Base-by-base conservation (phyloP, 64 coral and sea anemone species). In the Platygyra sinensis region DNA sequence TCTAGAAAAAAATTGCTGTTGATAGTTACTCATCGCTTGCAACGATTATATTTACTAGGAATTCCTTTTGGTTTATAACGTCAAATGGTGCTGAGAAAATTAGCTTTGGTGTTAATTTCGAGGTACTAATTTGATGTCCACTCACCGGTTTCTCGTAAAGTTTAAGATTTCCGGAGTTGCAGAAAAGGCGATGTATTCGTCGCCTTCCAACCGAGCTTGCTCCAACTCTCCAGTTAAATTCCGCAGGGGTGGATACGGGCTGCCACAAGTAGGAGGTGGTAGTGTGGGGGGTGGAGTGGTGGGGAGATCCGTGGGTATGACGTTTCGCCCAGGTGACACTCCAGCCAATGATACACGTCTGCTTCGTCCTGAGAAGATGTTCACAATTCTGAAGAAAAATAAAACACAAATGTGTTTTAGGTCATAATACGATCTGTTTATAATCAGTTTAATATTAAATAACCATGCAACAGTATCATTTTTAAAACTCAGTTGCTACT, bases 221-320 rank as follows among this genome's bases (percentile, higher is more conserved):
- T 89, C 62, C 1, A 3, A 1, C 82, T 74, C 60, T 86, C 64
- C 72, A 46, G 87, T 61, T 76, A 76, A 72, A 62, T 82, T n/a
- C 25, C 16, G 72, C 52, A 82, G 85, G 46, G 75, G 32, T 17
- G 95, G 97, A 29, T 93, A 89, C 11, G 80, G 83, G 18, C 52
- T 39, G 29, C 94, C 93, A 80, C 97, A 96, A 30, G 91, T 96
- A 0, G 97, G 97, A 27, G 96, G 96, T 36, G 93, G 92, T 60
- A 61, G 60, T 42, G 97, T 95, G 82, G 97, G 94, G 67, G 97
- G 88, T 76, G 96, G 90, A 30, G 89, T 93, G 20, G 97, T 99
- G 73, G 97, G 97, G 15, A 24, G n/a, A 25, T 76, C 46, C 0
- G 96, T 98, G 0, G 96, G 93, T 17, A 91, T 2, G 24, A 93